A percentile compares a stretch with the other conserved stretches of the same genome.
Evolutionary conservation across 1,140 invertebrate genomes (phyloP).

Genomic region (Ectropis grisescens): DNA sequence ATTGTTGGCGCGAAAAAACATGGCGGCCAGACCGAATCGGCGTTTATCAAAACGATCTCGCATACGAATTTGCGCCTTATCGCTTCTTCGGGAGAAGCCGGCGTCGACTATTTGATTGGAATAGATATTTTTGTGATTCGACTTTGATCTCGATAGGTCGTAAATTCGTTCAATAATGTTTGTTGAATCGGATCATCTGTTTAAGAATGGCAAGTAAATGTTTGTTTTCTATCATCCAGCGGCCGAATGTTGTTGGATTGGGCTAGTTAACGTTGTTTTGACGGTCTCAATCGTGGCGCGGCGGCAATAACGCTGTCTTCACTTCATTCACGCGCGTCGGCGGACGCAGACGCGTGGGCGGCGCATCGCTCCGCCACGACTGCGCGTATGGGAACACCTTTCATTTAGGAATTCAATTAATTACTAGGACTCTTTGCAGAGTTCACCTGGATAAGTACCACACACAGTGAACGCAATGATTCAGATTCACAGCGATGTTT

Average conservation of each 20-base stretch:
- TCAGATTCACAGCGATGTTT: too few relatives aligned
- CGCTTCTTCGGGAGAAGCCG: constrained; percentile 11
- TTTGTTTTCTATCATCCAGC: constrained; percentile 55
- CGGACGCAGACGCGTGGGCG: too few relatives aligned
- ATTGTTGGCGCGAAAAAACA: constrained; percentile 26
- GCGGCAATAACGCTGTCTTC: constrained; percentile 43
- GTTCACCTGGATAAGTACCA: too few relatives aligned
- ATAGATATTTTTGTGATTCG: constrained; percentile 23
- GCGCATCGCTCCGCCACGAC: too few relatives aligned
- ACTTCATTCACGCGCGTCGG: constrained; percentile 16
- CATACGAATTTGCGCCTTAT: constrained; percentile 21
- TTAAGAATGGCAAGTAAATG: constrained; percentile 41
- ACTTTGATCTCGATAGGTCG: constrained; percentile 41
- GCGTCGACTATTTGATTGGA: constrained; percentile 14
- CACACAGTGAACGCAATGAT: too few relatives aligned
- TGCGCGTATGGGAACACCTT: too few relatives aligned
- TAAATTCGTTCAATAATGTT: constrained; percentile 39
- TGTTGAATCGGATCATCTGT: constrained; percentile 40
- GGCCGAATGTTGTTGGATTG: constrained; percentile 43
- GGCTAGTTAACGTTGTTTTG: constrained; percentile 50
- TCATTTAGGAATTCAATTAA: too few relatives aligned
- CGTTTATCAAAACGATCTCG: constrained; percentile 10
- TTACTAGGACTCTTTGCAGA: too few relatives aligned
- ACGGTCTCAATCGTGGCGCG: constrained; percentile 37
- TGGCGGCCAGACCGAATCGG: constrained; percentile 19